Evolutionary conservation across 2,113 vertebrate species (phyloP).

Genomic region (Antigone vipio): DNA sequence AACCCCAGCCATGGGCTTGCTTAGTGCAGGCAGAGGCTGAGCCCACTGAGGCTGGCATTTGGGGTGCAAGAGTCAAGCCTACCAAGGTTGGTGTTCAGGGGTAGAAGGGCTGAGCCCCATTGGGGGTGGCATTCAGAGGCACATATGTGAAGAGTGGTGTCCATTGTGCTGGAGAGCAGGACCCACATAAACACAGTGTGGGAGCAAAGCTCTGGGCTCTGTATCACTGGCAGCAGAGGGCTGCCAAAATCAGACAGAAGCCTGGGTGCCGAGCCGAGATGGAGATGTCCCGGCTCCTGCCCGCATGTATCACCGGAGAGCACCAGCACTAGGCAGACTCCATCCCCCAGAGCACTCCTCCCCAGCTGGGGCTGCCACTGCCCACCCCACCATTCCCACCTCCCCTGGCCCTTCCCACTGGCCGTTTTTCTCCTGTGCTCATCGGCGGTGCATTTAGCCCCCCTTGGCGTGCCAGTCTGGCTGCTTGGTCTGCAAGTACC

Average conservation of each 20-base stretch:
- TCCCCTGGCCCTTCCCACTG: not conserved
- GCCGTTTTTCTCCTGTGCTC: not conserved
- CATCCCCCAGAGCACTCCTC: fast-evolving
- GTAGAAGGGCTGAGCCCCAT: too few relatives aligned
- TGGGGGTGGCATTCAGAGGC: not conserved
- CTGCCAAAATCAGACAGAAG: not conserved
- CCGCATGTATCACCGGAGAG: not conserved
- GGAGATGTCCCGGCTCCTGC: not conserved
- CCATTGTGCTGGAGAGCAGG: not conserved
- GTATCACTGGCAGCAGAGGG: not conserved
- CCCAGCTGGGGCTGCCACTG: not conserved
- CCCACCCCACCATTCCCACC: not conserved
- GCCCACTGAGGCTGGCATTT: not conserved
- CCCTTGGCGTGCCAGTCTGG: not conserved
- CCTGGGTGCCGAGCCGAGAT: not conserved
- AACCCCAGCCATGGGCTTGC: not conserved
- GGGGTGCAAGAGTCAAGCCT: not conserved
- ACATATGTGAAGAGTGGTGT: not conserved
- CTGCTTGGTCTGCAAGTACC: not conserved
- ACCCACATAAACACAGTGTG: fast-evolving
- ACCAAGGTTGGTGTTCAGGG: not conserved
- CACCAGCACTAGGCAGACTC: not conserved
- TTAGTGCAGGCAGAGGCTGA: not conserved
- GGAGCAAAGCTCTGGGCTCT: not conserved
- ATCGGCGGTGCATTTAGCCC: not conserved